Evolutionary conservation across 2,113 vertebrate genomes (phyloP), one percentile per base, ranked within the genome.

Genomic region (Brachyistius frenatus): DNA sequence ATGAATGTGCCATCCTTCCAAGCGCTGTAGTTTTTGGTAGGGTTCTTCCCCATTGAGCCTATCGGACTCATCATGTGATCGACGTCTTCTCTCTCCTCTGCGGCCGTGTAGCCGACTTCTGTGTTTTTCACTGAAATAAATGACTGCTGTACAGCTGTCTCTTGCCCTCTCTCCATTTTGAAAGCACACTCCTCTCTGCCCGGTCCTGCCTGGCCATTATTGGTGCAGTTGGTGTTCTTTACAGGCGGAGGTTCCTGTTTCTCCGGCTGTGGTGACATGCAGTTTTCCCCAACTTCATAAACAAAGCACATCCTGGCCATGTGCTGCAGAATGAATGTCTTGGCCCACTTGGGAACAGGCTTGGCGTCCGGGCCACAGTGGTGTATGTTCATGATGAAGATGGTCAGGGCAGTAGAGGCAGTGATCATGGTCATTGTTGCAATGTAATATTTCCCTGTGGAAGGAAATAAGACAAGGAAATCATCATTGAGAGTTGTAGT

Each of bases 401-500:
- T 97, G 75, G 97, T 98, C 69, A 97, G 79, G 0, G 96, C 95
- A 0, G 96, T 98, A 58, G 97, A 98, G 81, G 96, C 95, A 0
- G 97, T 97, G 85, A 97, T 95, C 96, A 98, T 96, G 47, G 97
- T 96, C 97, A 98, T 98, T 3, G 96, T 98, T 73, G 96, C 96
- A 6, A 98, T 97, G 91, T 97, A 98, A 86, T 98, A 98, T 66
- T 97, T 98, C 49, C 97, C 97, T 98, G 91, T 0, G 63, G 70
- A 79, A 35, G 0, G 15, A 55, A 53, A 79, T 1, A 15, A 80
- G 2, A 66, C 2, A 52, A 53, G 9, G 4, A 64, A 58, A 44
- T 83, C 39, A 75, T 15, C 16, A 33, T 7, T 55, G 0, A 37
- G 2, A 79, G 16, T 53, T 62, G 2, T 33, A 53, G 31, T 3